Conservation (phyloP, 2,113 vertebrate genomes). For the Pollachius pollachius region DNA sequence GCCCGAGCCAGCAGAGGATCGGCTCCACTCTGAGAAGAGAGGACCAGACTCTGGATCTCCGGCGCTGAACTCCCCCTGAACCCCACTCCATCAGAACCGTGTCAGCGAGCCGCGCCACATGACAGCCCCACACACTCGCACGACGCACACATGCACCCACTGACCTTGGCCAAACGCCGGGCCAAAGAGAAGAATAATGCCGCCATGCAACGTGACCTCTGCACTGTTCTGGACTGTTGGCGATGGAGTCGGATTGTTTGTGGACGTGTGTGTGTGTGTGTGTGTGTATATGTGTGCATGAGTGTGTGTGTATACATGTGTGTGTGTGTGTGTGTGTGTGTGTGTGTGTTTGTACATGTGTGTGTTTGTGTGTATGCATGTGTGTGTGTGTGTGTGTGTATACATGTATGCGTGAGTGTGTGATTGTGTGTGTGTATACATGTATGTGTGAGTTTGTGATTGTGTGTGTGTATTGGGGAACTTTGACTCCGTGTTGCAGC, state of each 20-base stretch:
- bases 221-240: constrained; percentile 17
- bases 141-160: constrained; percentile 27
- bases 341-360: too few species aligned
- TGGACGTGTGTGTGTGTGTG: too few species aligned
- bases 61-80: constrained; percentile 68
- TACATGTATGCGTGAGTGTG: too few species aligned
- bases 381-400: too few species aligned
- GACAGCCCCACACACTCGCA: constrained; percentile 29
- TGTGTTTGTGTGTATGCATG: too few species aligned
- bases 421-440: not conserved
- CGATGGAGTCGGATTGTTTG: constrained; percentile 4
- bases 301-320: too few species aligned
- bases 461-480: constrained; percentile 44
- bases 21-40: too few species aligned
- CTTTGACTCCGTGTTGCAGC: constrained; percentile 51
- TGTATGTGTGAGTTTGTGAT: not conserved
- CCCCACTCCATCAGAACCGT: constrained; percentile 46
- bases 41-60: too few species aligned
- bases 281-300: constrained; percentile 14
- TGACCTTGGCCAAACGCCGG: constrained; percentile 39
- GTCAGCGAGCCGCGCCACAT: constrained; percentile 59
- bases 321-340: too few species aligned
- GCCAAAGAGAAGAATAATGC: not conserved
- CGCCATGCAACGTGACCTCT: constrained; percentile 20
- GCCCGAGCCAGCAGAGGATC: too few species aligned